phyloP scores from a whole-genome alignment of 2,113 vertebrate genomes.

The Erinaceus europaeus region DNA sequence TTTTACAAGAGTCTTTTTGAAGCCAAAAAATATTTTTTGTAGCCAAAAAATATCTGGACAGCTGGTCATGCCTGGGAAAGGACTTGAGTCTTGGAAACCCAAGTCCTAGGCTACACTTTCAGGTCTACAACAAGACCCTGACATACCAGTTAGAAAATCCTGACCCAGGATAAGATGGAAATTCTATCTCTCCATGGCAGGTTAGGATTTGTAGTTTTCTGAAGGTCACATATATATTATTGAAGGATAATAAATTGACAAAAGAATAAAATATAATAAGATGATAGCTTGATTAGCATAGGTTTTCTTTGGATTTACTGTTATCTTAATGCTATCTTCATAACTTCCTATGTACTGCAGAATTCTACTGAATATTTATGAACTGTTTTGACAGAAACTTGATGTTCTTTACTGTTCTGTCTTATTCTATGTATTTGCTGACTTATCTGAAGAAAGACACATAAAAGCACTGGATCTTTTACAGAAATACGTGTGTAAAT shows the following conservation, averaged over 20 bases:
- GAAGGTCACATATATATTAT: constrained; percentile 36
- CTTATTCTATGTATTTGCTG: constrained; percentile 74
- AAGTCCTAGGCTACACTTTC: constrained; percentile 20
- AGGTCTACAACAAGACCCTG: background rate
- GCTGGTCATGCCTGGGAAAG: background rate
- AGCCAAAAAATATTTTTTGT: background rate
- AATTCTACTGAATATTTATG: constrained; percentile 76
- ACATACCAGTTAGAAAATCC: constrained; percentile 41
- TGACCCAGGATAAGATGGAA: constrained; percentile 27
- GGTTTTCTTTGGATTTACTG: constrained; percentile 72
- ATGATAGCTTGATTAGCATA: constrained; percentile 70
- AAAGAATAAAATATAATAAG: constrained; percentile 70
- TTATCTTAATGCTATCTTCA: constrained; percentile 73
- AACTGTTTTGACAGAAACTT: constrained; percentile 76
- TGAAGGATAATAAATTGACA: constrained; percentile 68
- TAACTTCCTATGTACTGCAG: constrained; percentile 70
- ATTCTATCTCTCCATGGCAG: constrained; percentile 43
- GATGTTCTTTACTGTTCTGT: constrained; percentile 69
- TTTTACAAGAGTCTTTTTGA: background rate
- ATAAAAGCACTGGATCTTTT: constrained; percentile 70
- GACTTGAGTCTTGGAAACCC: background rate
- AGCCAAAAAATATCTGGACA: background rate
- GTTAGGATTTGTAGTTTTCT: constrained; percentile 37
- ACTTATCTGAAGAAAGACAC: constrained; percentile 69
- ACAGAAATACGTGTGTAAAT: constrained; percentile 70